Evolutionary conservation across 1,140 invertebrate species (phyloP).

Genomic region (Drosophila orosa): DNA sequence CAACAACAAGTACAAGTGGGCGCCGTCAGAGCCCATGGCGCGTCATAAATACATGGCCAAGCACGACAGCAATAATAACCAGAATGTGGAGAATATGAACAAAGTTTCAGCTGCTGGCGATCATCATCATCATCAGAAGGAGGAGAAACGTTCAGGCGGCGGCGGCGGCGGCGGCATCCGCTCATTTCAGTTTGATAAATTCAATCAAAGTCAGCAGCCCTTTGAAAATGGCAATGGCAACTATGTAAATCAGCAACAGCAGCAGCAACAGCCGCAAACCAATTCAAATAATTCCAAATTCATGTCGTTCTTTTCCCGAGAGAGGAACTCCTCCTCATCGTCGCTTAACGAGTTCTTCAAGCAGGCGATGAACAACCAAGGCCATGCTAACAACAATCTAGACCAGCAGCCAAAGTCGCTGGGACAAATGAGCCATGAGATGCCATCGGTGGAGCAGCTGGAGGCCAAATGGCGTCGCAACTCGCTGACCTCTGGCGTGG

Average conservation of each 20-base stretch:
- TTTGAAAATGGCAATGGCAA: constrained; percentile 31
- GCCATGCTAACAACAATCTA: constrained; percentile 30
- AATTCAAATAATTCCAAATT: constrained; percentile 70
- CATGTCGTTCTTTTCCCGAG: constrained; percentile 71
- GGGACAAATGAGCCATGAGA: constrained; percentile 50
- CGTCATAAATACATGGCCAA: constrained; percentile 56
- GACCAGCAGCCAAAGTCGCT: constrained; percentile 66
- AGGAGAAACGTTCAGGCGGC: constrained; percentile 46
- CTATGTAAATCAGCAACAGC: constrained; percentile 33
- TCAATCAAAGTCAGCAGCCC: constrained; percentile 31
- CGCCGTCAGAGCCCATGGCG: constrained; percentile 39
- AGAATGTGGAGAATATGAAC: constrained; percentile 61
- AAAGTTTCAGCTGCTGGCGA: constrained; percentile 25
- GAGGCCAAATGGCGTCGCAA: constrained; percentile 82
- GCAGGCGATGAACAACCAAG: constrained; percentile 59
- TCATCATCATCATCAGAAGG: constrained; percentile 32
- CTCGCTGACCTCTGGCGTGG: constrained; percentile 44
- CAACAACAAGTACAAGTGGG: constrained; percentile 64
- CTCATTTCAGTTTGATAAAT: constrained; percentile 46
- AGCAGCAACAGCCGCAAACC: constrained; percentile 21
- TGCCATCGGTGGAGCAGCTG: constrained; percentile 74
- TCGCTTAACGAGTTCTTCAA: constrained; percentile 81
- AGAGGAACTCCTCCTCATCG: constrained; percentile 68
- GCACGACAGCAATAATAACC: constrained; percentile 65
- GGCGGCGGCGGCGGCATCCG: constrained; percentile 17